Base-by-base conservation (phyloP, 1,140 invertebrate genomes). In the Apis florea region DNA sequence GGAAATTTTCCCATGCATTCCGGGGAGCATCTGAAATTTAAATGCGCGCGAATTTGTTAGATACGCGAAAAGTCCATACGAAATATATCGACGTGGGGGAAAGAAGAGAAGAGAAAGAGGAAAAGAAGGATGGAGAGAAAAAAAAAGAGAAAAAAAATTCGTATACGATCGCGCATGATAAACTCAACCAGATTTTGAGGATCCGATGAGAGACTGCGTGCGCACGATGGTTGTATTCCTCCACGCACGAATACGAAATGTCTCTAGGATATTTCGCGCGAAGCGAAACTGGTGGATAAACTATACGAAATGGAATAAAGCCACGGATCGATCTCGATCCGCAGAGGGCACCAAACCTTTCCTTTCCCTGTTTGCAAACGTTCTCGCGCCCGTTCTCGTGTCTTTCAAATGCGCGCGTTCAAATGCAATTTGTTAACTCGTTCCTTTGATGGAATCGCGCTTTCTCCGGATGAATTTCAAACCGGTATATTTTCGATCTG, bases 11-110 rank as follows among this genome's bases (percentile, higher is more conserved):
- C 51, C 26, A 49, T 47, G 54, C 75, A 68, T 15, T 24, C 12
- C 58, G 13, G 70, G 66, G 80, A 78, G 85, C 85, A 89, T 82
- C 76, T 89, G 86, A 90, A 92, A 91, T 92, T 92, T 91, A 91
- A 91, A 92, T 92, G 91, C 84, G 83, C 83, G 85, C 85, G 89
- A 91, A 90, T 91, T 91, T 91, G 88, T 83, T 85, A 86, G 79
- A 82, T 71, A 79, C 83, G 61, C 69, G 68, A 53, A 86, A 90
- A 86, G 85, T 85, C 85, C 84, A 68, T 68, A 82, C 79, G 78
- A 84, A 74, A 77, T 79, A 78, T 79, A 76, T 74, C 76, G 84
- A 79, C 72, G 68, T 68, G 63, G 71, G n/a, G 83, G 69, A 85
- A 70, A 47, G 51, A 81, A 74, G 72, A 68, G 77, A 83, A 76